phyloP scores from a whole-genome alignment of 2,888 invertebrate species.

The Tineola bisselliella region DNA sequence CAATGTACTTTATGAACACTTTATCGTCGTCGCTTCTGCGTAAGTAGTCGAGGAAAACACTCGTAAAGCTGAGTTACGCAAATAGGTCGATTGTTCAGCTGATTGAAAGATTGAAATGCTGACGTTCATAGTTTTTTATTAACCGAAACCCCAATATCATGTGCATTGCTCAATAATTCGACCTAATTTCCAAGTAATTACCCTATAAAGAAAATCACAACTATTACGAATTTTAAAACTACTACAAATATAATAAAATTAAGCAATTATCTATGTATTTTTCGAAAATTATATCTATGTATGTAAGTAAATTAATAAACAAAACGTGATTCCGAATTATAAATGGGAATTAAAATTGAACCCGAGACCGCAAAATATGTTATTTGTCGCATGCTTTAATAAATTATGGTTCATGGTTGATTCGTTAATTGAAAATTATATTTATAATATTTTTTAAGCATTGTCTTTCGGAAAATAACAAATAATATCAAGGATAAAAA shows the following conservation, averaged over 20 bases:
- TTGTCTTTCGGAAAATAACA: too few species aligned
- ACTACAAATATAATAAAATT: too few species aligned
- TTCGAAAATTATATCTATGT: too few species aligned
- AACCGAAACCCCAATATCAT: slow-evolving; percentile 15
- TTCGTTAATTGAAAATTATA: not conserved
- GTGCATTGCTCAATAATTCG: too few species aligned
- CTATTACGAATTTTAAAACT: too few species aligned
- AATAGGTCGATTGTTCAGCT: slow-evolving; percentile 54
- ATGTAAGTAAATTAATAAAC: not conserved
- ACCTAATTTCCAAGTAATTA: too few species aligned
- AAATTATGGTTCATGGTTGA: not conserved
- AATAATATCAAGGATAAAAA: too few species aligned
- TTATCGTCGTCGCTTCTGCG: slow-evolving; percentile 25
- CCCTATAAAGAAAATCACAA: too few species aligned
- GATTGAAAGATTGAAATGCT: slow-evolving; percentile 51
- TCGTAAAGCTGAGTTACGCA: slow-evolving; percentile 46
- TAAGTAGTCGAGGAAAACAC: slow-evolving; percentile 30
- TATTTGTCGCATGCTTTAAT: not conserved
- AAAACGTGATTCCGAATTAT: not conserved
- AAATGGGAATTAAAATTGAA: not conserved
- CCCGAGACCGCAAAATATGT: not conserved
- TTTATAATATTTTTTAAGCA: too few species aligned
- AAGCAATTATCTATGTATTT: too few species aligned
- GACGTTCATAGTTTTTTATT: slow-evolving; percentile 33
- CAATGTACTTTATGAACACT: not conserved